These are phyloP conservation scores for Drosophila siamana DNA, from an alignment of 2,888 invertebrate species.

Conservation along the genomic window DNA sequence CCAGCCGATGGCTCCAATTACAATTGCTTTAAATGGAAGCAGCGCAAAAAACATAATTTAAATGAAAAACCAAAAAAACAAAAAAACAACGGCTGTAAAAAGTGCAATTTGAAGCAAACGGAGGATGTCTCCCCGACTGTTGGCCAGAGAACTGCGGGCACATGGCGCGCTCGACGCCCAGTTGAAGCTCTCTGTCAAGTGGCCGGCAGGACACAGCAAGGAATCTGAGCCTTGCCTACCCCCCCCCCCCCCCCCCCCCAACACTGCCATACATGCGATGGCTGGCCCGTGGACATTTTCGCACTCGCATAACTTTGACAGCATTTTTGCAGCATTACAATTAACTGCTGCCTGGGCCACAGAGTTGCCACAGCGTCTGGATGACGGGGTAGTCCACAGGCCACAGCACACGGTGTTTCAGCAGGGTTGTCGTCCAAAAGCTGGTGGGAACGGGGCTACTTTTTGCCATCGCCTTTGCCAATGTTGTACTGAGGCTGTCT, in stretches of 20 bases:
- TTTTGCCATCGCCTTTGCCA: constrained; percentile 10
- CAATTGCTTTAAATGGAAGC: constrained; percentile 22
- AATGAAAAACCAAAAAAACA: constrained; percentile 15
- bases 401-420: too few relatives aligned
- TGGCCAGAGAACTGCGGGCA: constrained; percentile 23
- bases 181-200: constrained; percentile 42
- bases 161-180: too few relatives aligned
- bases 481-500: constrained; percentile 24
- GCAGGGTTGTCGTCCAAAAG: constrained; percentile 5
- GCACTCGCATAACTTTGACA: constrained; percentile 81
- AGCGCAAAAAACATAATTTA: background rate
- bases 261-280: constrained; percentile 23
- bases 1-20: constrained; percentile 15
- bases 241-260: too few relatives aligned
- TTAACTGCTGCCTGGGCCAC: constrained; percentile 62
- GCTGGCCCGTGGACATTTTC: constrained; percentile 69
- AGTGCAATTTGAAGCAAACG: constrained; percentile 46
- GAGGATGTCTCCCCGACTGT: constrained; percentile 46
- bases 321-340: constrained; percentile 78
- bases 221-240: background rate
- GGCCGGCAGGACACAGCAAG: constrained; percentile 17
- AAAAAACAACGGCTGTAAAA: constrained; percentile 17
- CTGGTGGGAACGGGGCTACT: too few relatives aligned
- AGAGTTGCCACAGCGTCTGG: constrained; percentile 8
- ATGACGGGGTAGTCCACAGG: constrained; percentile 5